A percentile compares a stretch with the other conserved stretches of the same genome.
Evolutionary conservation across 2,888 invertebrate genomes (phyloP).

Genomic region (Cryptophagus acutangulus): DNA sequence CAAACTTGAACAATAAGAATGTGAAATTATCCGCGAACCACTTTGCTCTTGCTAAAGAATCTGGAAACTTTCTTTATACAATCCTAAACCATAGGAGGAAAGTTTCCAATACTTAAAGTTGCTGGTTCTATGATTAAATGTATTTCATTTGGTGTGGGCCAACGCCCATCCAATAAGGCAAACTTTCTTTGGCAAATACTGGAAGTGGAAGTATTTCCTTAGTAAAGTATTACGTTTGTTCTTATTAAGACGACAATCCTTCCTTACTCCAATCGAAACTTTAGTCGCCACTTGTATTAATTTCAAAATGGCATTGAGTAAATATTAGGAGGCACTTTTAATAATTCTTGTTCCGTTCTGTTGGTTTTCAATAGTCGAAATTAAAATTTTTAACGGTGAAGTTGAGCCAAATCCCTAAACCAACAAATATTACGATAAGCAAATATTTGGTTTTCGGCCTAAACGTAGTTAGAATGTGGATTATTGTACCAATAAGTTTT

Average conservation of each 20-base stretch:
- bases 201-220: not conserved
- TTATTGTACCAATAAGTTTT: no score
- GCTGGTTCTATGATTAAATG: slow-evolving; percentile 29
- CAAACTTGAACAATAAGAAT: slow-evolving; percentile 9
- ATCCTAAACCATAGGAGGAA: slow-evolving; percentile 26
- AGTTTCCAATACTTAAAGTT: slow-evolving; percentile 27
- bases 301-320: no score
- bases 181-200: slow-evolving; percentile 3
- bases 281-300: not conserved
- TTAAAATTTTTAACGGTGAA: no score
- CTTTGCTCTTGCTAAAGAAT: slow-evolving; percentile 17
- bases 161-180: not conserved
- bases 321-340: no score
- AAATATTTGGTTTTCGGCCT: no score
- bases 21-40: slow-evolving; percentile 11
- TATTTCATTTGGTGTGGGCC: slow-evolving; percentile 20
- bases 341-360: no score
- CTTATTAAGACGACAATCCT: not conserved
- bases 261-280: not conserved
- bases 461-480: no score
- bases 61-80: slow-evolving; percentile 20
- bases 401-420: no score
- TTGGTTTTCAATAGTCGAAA: no score
- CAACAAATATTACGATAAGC: no score
- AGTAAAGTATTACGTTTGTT: not conserved